These are phyloP conservation scores for Alfaro cultratus DNA, from an alignment of 2,797 vertebrate species.

Conservation along the genomic window DNA sequence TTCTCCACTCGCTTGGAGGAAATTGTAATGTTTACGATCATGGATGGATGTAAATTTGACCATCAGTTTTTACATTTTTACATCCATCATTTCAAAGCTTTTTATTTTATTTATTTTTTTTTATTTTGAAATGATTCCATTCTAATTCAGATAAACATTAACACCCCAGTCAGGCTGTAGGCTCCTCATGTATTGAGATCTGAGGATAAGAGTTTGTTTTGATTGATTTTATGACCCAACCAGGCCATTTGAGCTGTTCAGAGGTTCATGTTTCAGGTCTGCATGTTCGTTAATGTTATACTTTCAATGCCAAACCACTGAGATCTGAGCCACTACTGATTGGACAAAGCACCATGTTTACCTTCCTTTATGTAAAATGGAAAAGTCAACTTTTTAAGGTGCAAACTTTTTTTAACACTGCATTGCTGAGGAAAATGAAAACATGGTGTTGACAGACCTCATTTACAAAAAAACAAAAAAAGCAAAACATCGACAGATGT, in stretches of 20 bases:
- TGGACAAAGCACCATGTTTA: not conserved
- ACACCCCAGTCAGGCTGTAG: not conserved
- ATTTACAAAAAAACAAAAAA: not conserved
- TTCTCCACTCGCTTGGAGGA: not conserved
- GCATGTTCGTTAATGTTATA: not conserved
- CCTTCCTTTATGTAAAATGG: not conserved
- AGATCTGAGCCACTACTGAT: not conserved
- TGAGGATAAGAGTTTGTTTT: not conserved
- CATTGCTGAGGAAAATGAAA: not conserved
- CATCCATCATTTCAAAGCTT: not conserved
- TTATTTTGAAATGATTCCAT: too few species aligned
- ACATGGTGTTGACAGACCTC: not conserved
- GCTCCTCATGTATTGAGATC: not conserved
- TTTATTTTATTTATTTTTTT: too few species aligned
- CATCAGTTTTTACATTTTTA: not conserved
- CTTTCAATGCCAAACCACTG: not conserved
- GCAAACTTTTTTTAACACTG: not conserved
- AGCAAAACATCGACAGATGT: not conserved
- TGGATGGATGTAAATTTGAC: not conserved
- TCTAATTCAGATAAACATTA: not conserved
- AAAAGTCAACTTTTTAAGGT: not conserved
- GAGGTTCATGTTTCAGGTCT: not conserved
- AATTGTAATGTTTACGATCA: not conserved
- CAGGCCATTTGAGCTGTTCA: not conserved
- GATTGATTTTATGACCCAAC: not conserved